These are phyloP conservation scores for Tetragonula clypearis DNA, from an alignment of 1,140 invertebrate species.

Conservation along the genomic window DNA sequence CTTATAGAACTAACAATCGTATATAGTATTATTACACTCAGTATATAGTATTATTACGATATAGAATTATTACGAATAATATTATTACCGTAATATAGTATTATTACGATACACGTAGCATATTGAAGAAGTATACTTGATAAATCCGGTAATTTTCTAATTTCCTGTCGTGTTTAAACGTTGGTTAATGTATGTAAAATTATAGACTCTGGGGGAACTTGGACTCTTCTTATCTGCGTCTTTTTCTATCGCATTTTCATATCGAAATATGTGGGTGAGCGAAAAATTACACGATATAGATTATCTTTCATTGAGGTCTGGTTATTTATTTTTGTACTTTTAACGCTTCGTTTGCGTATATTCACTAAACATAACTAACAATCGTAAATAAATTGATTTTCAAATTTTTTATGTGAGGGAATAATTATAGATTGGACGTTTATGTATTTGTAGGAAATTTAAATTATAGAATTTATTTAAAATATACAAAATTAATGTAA, in stretches of 20 bases:
- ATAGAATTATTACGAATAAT: too few species aligned
- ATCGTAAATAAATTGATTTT: too few species aligned
- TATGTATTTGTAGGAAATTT: too few species aligned
- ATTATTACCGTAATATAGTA: too few species aligned
- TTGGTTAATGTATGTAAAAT: background rate
- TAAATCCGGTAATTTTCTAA: slow-evolving; percentile 1
- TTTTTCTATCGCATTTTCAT: background rate
- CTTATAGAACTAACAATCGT: too few species aligned
- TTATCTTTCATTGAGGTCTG: background rate
- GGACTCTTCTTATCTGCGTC: slow-evolving; percentile 7
- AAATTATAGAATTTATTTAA: too few species aligned
- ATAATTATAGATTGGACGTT: too few species aligned
- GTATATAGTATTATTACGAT: too few species aligned
- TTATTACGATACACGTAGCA: too few species aligned
- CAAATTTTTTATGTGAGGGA: too few species aligned
- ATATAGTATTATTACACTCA: too few species aligned
- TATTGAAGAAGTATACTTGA: background rate
- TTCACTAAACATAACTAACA: background rate
- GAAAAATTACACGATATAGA: background rate
- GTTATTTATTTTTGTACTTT: background rate
- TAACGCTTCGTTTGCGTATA: background rate
- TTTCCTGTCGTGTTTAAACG: slow-evolving; percentile 15
- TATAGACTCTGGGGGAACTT: slow-evolving; percentile 25
- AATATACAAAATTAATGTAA: too few species aligned
- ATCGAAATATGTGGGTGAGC: background rate